Conservation (phyloP, 2,113 vertebrate genomes). For the Oceanites oceanicus region DNA sequence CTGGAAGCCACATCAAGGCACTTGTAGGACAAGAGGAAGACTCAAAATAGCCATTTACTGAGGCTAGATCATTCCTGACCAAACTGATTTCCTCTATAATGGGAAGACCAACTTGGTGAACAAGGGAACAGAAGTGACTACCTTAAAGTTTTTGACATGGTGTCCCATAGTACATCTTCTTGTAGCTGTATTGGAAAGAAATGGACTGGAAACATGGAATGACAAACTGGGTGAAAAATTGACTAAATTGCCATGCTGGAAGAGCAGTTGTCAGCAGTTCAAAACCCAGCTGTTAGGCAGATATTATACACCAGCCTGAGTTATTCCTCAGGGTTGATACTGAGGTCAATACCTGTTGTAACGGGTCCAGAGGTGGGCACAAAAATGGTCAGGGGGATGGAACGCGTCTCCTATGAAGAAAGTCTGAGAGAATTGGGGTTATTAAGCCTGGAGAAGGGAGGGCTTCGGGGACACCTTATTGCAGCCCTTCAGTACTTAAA, state of each 20-base stretch:
- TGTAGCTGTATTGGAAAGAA: not conserved
- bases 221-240: conserved; percentile 43
- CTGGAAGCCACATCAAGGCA: not conserved
- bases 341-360: not conserved
- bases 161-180: not conserved
- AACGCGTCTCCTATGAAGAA: too few relatives aligned
- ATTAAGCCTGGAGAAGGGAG: too few relatives aligned
- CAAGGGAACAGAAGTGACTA: not conserved
- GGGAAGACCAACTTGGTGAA: not conserved
- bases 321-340: not conserved
- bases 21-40: not conserved
- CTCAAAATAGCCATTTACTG: not conserved
- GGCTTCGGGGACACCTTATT: too few relatives aligned
- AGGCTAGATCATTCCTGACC: not conserved
- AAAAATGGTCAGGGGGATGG: too few relatives aligned
- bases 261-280: not conserved
- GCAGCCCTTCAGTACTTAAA: too few relatives aligned
- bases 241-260: conserved; percentile 11
- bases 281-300: conserved; percentile 5
- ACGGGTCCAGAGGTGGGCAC: too few relatives aligned
- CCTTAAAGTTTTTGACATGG: not conserved
- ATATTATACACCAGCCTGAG: not conserved
- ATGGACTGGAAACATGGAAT: not conserved
- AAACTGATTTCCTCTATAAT: not conserved
- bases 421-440: too few relatives aligned